Conservation (phyloP, 1,140 invertebrate species). For the Drosophila santomea region DNA sequence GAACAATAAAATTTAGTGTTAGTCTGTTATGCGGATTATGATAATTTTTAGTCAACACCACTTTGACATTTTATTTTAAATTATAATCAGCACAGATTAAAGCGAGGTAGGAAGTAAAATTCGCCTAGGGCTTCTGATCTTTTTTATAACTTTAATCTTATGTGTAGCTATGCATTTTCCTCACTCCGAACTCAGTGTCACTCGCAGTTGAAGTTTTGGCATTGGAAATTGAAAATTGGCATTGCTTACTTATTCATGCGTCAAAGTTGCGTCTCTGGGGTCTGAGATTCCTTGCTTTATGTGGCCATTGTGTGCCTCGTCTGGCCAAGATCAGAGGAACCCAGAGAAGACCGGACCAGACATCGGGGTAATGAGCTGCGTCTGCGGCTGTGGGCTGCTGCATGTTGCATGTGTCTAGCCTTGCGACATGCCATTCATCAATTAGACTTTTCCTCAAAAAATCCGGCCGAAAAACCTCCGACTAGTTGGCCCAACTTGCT, state of each 20-base stretch:
- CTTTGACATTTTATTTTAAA: slow-evolving; percentile 17
- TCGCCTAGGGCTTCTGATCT: no score
- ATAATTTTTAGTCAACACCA: slow-evolving; percentile 7
- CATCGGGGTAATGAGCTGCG: slow-evolving; percentile 50
- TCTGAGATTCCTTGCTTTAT: slow-evolving; percentile 32
- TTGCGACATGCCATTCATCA: slow-evolving; percentile 58
- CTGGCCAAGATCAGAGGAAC: slow-evolving; percentile 33
- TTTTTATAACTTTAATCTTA: not conserved
- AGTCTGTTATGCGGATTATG: slow-evolving; percentile 6
- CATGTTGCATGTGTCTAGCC: slow-evolving; percentile 53
- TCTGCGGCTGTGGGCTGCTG: slow-evolving; percentile 24
- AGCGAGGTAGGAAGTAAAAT: not conserved
- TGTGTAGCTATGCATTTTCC: not conserved
- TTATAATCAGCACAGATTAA: slow-evolving; percentile 1
- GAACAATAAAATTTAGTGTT: slow-evolving; percentile 3
- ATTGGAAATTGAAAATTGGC: slow-evolving; percentile 64
- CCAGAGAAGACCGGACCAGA: slow-evolving; percentile 21
- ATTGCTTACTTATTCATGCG: slow-evolving; percentile 68
- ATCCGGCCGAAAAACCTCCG: slow-evolving; percentile 43
- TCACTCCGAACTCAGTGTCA: slow-evolving; percentile 7
- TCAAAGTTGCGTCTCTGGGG: slow-evolving; percentile 50
- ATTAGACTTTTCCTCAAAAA: slow-evolving; percentile 72
- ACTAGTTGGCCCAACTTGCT: slow-evolving; percentile 20
- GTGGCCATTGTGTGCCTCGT: slow-evolving; percentile 43
- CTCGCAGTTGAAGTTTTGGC: slow-evolving; percentile 20